Percentiles rank a stretch among this genome's conserved stretches.
These are phyloP conservation scores for Pristionchus mayeri DNA, from an alignment of 2,888 invertebrate genomes.

Conservation along the genomic window DNA sequence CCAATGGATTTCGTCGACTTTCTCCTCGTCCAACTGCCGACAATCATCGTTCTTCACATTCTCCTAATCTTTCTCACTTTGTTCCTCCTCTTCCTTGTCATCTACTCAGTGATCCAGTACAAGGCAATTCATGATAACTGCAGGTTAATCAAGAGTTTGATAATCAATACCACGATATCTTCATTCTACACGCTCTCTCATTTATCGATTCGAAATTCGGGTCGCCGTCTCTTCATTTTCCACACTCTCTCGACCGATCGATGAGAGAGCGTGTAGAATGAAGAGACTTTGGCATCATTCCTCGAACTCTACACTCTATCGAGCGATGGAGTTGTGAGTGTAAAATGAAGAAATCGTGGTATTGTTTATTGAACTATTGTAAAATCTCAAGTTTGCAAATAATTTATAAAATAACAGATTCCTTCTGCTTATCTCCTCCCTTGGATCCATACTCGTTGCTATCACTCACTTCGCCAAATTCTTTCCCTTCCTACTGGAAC, in stretches of 20 bases:
- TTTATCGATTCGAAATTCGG: no score
- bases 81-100: not conserved
- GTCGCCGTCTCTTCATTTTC: no score
- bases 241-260: no score
- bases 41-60: not conserved
- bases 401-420: not conserved
- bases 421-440: not conserved
- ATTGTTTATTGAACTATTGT: no score
- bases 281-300: no score
- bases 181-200: no score
- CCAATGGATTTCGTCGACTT: not conserved
- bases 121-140: constrained; percentile 5
- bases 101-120: not conserved
- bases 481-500: not conserved
- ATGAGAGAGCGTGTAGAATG: no score
- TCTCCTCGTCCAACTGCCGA: constrained; percentile 6
- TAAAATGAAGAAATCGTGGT: no score
- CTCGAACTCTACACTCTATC: no score
- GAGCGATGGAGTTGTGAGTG: no score
- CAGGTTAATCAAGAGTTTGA: no score
- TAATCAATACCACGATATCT: no score
- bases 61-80: not conserved
- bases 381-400: not conserved
- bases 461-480: not conserved
- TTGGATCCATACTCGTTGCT: not conserved